phyloP scores from a whole-genome alignment of 1,140 invertebrate genomes.

The Metopolophium dirhodum region DNA sequence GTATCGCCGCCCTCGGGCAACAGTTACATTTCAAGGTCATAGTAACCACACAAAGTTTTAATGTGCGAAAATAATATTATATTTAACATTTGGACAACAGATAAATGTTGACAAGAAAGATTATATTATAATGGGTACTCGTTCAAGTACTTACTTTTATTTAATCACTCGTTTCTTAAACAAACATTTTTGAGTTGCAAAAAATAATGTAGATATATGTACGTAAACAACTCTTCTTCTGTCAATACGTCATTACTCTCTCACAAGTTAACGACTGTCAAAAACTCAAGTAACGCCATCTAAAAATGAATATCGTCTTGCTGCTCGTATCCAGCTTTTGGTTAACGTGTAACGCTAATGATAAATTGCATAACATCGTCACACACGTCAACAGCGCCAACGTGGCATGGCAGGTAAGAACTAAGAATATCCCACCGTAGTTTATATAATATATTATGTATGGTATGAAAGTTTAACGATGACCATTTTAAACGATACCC shows the following conservation, averaged over 20 bases:
- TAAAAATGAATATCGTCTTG: background rate
- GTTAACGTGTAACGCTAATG: background rate
- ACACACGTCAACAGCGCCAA: background rate
- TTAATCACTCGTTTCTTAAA: background rate
- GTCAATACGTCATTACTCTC: background rate
- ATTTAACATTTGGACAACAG: background rate
- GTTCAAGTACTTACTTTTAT: background rate
- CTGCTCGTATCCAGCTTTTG: background rate
- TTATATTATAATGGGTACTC: background rate
- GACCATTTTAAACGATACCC: background rate
- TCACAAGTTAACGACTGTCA: background rate
- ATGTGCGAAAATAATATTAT: background rate
- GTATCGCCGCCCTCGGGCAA: too few relatives aligned
- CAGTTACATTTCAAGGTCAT: too few relatives aligned
- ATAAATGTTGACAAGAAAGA: background rate
- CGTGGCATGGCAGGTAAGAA: background rate
- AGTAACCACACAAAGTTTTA: too few relatives aligned
- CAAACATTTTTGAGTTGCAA: background rate
- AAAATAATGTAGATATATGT: background rate
- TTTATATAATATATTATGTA: background rate
- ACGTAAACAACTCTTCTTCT: background rate
- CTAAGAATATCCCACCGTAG: too few relatives aligned
- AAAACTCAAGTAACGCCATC: background rate
- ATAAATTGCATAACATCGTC: constrained; percentile 10
- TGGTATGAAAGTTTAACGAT: background rate